These are phyloP conservation scores for Pediacus dermestoides DNA, from an alignment of 2,888 invertebrate species.

Conservation along the genomic window DNA sequence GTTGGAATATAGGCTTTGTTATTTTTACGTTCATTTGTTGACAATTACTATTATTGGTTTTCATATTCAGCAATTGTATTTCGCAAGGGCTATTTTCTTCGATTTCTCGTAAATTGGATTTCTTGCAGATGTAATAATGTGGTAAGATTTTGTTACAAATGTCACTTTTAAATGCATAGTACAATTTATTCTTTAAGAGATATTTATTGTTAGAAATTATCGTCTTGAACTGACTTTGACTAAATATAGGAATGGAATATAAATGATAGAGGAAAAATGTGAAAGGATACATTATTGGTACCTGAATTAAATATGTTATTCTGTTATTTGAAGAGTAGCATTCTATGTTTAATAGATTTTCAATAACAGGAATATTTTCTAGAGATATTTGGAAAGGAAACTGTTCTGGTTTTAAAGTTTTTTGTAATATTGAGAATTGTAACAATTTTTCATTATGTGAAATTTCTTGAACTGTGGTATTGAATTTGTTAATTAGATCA, in stretches of 20 bases:
- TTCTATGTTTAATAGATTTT: constrained; percentile 7
- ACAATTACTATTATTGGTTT: too few relatives aligned
- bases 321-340: constrained; percentile 8
- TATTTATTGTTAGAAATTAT: too few relatives aligned
- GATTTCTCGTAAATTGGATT: too few relatives aligned
- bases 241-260: background rate
- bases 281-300: constrained; percentile 6
- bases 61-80: too few relatives aligned
- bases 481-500: constrained; percentile 15
- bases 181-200: too few relatives aligned
- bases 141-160: too few relatives aligned
- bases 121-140: too few relatives aligned
- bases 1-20: too few relatives aligned
- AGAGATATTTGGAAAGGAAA: background rate
- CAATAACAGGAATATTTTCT: background rate
- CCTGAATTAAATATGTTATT: constrained; percentile 8
- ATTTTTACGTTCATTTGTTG: too few relatives aligned
- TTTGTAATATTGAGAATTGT: constrained; percentile 6
- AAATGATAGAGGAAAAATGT: background rate
- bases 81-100: too few relatives aligned
- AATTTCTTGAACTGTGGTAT: constrained; percentile 15
- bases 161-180: too few relatives aligned
- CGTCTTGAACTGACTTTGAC: too few relatives aligned
- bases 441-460: constrained; percentile 16
- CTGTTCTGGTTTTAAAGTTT: background rate